phyloP scores from a whole-genome alignment of 1,140 invertebrate species.

The Psilanteris sp. region DNA sequence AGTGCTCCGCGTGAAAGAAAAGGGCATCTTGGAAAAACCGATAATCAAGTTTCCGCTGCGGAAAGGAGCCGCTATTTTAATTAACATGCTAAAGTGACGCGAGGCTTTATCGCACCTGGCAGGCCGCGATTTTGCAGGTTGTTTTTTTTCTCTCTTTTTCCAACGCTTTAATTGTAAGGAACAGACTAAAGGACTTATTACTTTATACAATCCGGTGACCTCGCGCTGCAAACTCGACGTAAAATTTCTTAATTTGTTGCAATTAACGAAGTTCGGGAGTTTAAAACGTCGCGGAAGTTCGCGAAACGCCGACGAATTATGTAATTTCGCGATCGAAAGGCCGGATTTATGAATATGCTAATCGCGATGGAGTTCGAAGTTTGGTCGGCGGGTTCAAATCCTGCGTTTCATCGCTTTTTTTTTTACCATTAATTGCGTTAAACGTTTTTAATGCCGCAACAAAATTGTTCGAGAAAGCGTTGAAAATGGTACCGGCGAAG shows the following conservation, averaged over 20 bases:
- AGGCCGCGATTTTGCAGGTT: conserved; percentile 4
- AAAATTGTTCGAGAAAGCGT: too few species aligned
- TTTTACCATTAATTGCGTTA: background rate
- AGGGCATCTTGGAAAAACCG: conserved; percentile 5
- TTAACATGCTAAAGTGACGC: conserved; percentile 23
- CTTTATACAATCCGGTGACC: conserved; percentile 26
- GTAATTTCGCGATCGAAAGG: conserved; percentile 25
- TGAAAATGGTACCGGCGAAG: too few species aligned
- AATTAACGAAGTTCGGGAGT: conserved; percentile 36
- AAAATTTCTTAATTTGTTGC: conserved; percentile 51
- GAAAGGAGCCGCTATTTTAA: conserved; percentile 20
- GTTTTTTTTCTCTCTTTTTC: too few species aligned
- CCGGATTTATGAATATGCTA: conserved; percentile 45
- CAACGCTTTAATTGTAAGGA: conserved; percentile 26
- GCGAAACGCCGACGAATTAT: conserved; percentile 7
- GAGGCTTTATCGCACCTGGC: conserved; percentile 17
- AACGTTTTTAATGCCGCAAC: too few species aligned
- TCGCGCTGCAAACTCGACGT: conserved; percentile 1
- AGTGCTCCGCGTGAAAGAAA: too few species aligned
- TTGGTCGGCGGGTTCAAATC: conserved; percentile 1
- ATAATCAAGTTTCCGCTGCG: conserved; percentile 6
- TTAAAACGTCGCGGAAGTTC: conserved; percentile 40
- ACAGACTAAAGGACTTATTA: conserved; percentile 45
- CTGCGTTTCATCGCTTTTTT: too few species aligned
- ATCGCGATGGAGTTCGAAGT: background rate